Base-by-base conservation (phyloP, 1,140 invertebrate genomes). In the Drosophila kepulauana region DNA sequence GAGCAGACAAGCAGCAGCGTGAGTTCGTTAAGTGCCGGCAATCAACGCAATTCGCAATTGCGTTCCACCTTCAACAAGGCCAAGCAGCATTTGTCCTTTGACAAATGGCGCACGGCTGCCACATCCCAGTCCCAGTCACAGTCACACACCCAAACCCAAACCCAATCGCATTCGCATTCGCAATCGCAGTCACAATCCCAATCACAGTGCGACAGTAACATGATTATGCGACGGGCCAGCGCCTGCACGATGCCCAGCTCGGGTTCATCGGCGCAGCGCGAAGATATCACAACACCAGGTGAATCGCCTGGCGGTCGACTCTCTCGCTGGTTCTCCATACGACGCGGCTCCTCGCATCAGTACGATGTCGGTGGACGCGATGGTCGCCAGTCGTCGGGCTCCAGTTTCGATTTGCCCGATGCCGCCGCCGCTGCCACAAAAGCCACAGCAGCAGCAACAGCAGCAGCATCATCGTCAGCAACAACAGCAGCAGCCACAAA, bases 261-360 rank as follows among this genome's bases (percentile, higher is more conserved):
- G 25, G 84, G 81, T 6, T 74, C 93, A 41, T 67, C 91, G 65
- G 5, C 13, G 10, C 56, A 68, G 57, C 57, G 88, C 0, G 87
- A 92, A 13, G 91, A 92, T n/a, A 71, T 82, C 13, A 92, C 91
- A 28, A 86, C 94, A 20, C 93, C 95, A 3, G 93, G 95, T 45
- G 95, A 96, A 54, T 93, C 95, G 61, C 94, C 94, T 10, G 95
- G 96, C 41, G 96, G 96, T 7, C 93, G 96, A 30, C 93, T 98
- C 1, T 95, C 96, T 7, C 94, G 97, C 73, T 97, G 96, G 96
- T 97, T 97, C 93, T 97, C 96, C 75, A 96, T 97, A 49, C 93
- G 97, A 8, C 94, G 97, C 64, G 96, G 96, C 43, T 96, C 96
- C 45, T 94, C 95, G n/a, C 96, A 97, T 91, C 96, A 97, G 69